A percentile compares a stretch with the other conserved stretches of the same genome.
These are phyloP conservation scores for Sepiola atlantica DNA, from an alignment of 2,888 invertebrate genomes.

Conservation along the genomic window DNA sequence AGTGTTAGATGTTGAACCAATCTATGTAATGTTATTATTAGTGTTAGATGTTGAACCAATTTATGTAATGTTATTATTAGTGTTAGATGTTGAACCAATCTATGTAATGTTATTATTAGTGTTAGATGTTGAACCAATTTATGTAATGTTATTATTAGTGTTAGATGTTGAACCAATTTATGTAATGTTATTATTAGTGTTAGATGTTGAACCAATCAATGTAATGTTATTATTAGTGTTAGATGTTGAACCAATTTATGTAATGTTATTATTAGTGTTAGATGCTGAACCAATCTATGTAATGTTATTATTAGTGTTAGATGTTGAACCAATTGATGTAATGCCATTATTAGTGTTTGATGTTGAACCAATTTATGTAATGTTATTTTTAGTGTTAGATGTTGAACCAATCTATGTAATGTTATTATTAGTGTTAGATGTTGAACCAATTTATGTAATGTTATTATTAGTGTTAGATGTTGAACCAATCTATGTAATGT, in stretches of 20 bases:
- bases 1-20: background rate
- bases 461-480: too few species aligned
- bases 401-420: background rate
- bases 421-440: too few species aligned
- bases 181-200: background rate
- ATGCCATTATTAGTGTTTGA: too few species aligned
- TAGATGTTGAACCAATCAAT: background rate
- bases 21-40: background rate
- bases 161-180: background rate
- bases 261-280: background rate
- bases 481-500: background rate
- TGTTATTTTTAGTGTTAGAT: too few species aligned
- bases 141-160: background rate
- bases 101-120: background rate
- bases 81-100: background rate
- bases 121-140: background rate
- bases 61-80: background rate
- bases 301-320: background rate
- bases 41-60: background rate
- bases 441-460: background rate
- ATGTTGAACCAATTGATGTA: background rate
- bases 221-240: background rate
- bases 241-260: background rate
- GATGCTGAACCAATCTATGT: background rate
- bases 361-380: background rate